Base-by-base conservation (phyloP, 2,888 invertebrate species). In the Teinopalpus imperialis region DNA sequence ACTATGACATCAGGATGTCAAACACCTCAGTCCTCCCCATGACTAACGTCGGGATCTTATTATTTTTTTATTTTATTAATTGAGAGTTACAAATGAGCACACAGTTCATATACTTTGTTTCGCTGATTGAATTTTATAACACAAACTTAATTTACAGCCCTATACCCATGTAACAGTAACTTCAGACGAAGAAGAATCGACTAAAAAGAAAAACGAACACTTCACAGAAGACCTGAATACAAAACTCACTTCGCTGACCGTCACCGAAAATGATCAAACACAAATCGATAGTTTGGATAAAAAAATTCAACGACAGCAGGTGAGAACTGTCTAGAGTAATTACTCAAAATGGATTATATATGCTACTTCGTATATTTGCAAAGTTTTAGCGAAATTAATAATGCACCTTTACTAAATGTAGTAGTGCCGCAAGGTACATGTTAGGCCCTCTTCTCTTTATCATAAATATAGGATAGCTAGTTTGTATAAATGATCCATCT, bases 131-230 rank as follows among this genome's bases (percentile, higher is more conserved):
- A 36, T 43, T 27, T 37, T 32, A 42, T 13, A 23, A 20, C 3
- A 4, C 7, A 7, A 39, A 9, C 30, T 14, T 18, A 5, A 12
- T 16, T 85, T 85, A 18, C 77, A 91, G 90, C 93, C 93, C 2
- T 94, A 93, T 75, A 94, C 93, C 4, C 92, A 92, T 64, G 90
- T 91, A 35, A 93, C 93, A 49, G 90, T 93, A 35, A 93, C 93
- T 24, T 94, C 94, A 3, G 95, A 95, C 66, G 95, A 96, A 72
- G 95, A 94, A 63, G 94, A 95, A 90, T 90, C 72, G 81, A 90
- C 79, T 82, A 94, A 78, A 86, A 93, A 75, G 49, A 63, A 91
- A 51, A 53, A 65, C 27, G 59, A 69, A 41, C 58, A 53, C 7
- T 90, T 91, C 64, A 89, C 90, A 14, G 85, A 89, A 49, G 90